A percentile compares a stretch with the other conserved stretches of the same genome.
Evolutionary conservation across 2,113 vertebrate genomes (phyloP).

Genomic region (Sinocyclocheilus anshuiensis): DNA sequence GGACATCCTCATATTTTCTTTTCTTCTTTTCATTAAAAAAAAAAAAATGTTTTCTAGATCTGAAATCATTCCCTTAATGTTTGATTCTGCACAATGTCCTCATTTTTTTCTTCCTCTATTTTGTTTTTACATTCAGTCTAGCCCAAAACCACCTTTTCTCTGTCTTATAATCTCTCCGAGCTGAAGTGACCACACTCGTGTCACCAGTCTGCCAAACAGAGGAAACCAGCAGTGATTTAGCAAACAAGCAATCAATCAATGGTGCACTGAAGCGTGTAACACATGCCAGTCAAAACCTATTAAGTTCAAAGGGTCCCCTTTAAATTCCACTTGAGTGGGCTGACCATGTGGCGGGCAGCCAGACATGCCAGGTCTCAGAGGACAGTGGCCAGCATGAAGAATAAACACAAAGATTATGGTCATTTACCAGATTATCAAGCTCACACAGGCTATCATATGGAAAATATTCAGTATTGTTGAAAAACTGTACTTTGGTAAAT

Average conservation of each 20-base stretch:
- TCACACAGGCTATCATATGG: background rate
- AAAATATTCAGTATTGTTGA: background rate
- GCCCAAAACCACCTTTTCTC: background rate
- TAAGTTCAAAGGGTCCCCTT: conserved; percentile 83
- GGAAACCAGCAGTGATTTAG: conserved; percentile 87
- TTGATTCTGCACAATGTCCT: background rate
- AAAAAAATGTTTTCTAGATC: background rate
- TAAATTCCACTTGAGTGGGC: conserved; percentile 83
- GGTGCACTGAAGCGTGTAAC: conserved; percentile 82
- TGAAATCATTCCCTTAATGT: background rate
- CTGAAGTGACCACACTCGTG: conserved; percentile 76
- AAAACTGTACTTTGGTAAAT: background rate
- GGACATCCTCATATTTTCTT: background rate
- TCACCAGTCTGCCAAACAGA: conserved; percentile 74
- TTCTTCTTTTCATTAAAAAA: no score
- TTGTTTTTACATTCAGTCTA: background rate
- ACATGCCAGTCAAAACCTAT: conserved; percentile 90
- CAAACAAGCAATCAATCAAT: conserved; percentile 90
- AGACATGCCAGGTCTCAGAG: conserved; percentile 78
- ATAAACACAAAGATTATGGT: conserved; percentile 50
- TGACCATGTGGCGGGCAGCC: conserved; percentile 79
- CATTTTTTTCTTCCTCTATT: background rate
- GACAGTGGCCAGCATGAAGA: conserved; percentile 71
- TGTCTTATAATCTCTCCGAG: conserved; percentile 26
- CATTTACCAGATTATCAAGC: background rate